Evolutionary conservation across 2,113 vertebrate species (phyloP).

Genomic region (Eolophus roseicapilla): DNA sequence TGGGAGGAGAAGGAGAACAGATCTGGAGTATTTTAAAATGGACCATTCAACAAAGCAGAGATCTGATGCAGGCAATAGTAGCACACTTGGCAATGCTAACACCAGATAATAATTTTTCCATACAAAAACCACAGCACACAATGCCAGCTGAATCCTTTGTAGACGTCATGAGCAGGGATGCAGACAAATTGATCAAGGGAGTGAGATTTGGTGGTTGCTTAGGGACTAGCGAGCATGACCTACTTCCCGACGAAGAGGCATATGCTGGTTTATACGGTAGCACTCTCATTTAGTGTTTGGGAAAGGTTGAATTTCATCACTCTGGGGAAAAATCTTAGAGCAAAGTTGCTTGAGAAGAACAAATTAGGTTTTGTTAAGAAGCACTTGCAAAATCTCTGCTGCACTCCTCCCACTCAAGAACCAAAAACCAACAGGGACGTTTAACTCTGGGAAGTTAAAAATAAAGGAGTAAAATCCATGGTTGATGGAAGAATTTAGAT

Average conservation of each 20-base stretch:
- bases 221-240: constrained; percentile 35
- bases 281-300: neutral
- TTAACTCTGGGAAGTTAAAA: neutral
- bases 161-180: neutral
- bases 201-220: constrained; percentile 38
- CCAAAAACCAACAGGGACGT: accelerated
- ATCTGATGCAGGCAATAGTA: neutral
- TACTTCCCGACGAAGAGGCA: neutral
- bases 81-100: constrained; percentile 4
- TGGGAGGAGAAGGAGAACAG: neutral
- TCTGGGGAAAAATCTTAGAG: neutral
- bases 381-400: neutral
- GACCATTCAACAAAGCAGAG: neutral
- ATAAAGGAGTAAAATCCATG: neutral
- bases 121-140: neutral
- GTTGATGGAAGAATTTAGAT: neutral
- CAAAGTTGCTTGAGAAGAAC: neutral
- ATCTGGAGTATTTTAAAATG: constrained; percentile 3
- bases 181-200: constrained; percentile 29
- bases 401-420: neutral
- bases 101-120: neutral
- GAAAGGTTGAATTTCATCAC: neutral
- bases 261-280: neutral
- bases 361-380: neutral
- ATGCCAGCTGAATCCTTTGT: neutral